Base-by-base conservation (phyloP, 2,797 vertebrate species). In the Onychomys leucogaster region DNA sequence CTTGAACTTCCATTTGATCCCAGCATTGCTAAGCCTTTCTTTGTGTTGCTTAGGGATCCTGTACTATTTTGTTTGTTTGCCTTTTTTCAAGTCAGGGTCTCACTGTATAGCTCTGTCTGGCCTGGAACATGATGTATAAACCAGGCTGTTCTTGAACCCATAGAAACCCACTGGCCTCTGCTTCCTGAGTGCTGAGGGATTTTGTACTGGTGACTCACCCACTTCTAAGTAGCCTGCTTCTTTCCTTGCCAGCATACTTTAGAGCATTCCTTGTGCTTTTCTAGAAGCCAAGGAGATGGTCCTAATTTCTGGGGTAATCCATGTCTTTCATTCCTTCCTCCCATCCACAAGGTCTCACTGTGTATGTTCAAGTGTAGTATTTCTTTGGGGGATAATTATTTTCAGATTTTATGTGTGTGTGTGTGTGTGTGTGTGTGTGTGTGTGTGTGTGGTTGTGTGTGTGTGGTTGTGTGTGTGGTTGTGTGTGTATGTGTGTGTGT, bases 311-410 rank as follows among this genome's bases (percentile, higher is more conserved):
- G 83, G 37, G 49, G 27, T 29, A 73, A 63, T 3, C 49, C 13
- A 8, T 23, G 16, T 57, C 69, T 59, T 59, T 59, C 25, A 8
- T 57, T 41, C 27, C n/a, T 43, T 73, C n/a, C 67, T 41, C 41
- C 27, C n/a, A 11, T 59, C 27, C 86, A 69, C 67, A 73, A 69
- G 81, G 17, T 85, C 41, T 34, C 59, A 21, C 11, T 46, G 61
- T 46, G 17, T 46, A 46, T 83, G 76, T 77, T 76, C 43, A 37
- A 59, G 37, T 46, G 19, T 81, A 61, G 63, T 41, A 57, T 78
- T 89, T 91, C 75, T 89, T 55, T 91, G 41, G 43, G 17, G n/a
- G 46, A 83, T 89, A 90, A 86, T 80, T 91, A 52, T 77, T 83
- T 94, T 93, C 71, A 92, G 46, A 13, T 52, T 55, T 7, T 83